Base-by-base conservation (phyloP, 2,888 invertebrate species). In the Spatulosminthurus flaviceps region DNA sequence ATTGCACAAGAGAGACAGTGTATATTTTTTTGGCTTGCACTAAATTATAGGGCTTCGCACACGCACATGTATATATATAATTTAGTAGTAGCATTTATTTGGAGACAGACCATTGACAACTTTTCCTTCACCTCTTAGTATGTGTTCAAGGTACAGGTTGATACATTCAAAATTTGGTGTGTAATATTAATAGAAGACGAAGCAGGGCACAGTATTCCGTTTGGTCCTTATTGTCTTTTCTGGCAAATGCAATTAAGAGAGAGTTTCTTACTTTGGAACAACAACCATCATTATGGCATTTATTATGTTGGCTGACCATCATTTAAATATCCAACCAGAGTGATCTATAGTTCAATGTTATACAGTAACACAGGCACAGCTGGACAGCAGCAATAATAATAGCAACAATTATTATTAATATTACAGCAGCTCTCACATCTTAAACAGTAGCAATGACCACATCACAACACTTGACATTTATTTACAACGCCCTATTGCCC, bases 351-450 rank as follows among this genome's bases (percentile, higher is more conserved):
- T 70, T n/a, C n/a, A n/a, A n/a, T n/a, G n/a, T n/a, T n/a, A n/a
- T n/a, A n/a, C n/a, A n/a, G 41, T 34, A 41, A 70, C 70, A 70
- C 70, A 41, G 21, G 41, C 21, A 70, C 70, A 41, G 28, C 41
- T 70, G 70, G 41, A 41, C 70, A 70, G 70, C 70, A 70, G 70
- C 29, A n/a, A n/a, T 29, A 70, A 41, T 11, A 70, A 29, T 41
- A 70, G 21, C 21, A 70, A 70, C n/a, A 70, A 5, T n/a, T 41
- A 41, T 51, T 9, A 41, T n/a, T n/a, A 41, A 13, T 41, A 41
- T 41, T 41, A 41, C 13, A 51, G 51, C 51, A 51, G 51, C 16
- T 51, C n/a, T n/a, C 51, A 51, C 51, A 51, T 51, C n/a, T 51
- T 5, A 51, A 19, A 9, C 41, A 41, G 41, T 41, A 21, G 21